Percentiles rank a stretch among this genome's conserved stretches.
These are phyloP conservation scores for Agonopterix alstromeriana DNA, from an alignment of 2,888 invertebrate genomes.

Conservation along the genomic window DNA sequence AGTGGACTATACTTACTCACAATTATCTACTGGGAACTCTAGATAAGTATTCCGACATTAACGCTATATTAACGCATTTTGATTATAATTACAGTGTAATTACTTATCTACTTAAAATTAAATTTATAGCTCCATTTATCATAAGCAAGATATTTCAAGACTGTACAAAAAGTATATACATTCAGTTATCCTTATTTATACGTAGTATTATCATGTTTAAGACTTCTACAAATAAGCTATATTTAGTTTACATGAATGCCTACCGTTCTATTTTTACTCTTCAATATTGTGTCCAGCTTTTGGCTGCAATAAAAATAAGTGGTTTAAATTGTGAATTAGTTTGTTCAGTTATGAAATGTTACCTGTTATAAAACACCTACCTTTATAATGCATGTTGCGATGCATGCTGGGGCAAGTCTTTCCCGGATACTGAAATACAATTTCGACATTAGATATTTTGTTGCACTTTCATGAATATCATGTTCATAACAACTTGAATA, in stretches of 20 bases:
- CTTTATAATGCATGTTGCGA: constrained; percentile 94
- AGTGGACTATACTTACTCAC: constrained; percentile 1
- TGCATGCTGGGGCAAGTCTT: constrained; percentile 95
- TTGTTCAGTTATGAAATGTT: neutral
- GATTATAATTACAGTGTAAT: constrained; percentile 14
- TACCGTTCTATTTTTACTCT: constrained; percentile 32
- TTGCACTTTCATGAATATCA: neutral
- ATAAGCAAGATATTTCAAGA: constrained; percentile 46
- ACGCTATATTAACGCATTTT: constrained; percentile 3
- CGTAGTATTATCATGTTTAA: constrained; percentile 28
- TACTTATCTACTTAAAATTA: constrained; percentile 28
- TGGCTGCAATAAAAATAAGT: constrained; percentile 76
- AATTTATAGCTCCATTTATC: constrained; percentile 40
- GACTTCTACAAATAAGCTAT: constrained; percentile 17
- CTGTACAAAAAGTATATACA: constrained; percentile 65
- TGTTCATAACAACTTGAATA: neutral
- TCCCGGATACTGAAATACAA: constrained; percentile 78
- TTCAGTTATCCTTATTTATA: constrained; percentile 19
- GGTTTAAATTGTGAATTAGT: constrained; percentile 5
- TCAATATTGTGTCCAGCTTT: constrained; percentile 92
- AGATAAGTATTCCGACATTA: constrained; percentile 14
- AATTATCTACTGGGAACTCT: constrained; percentile 8
- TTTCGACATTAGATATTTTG: neutral
- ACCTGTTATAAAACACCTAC: constrained; percentile 53
- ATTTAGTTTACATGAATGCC: constrained; percentile 36